Evolutionary conservation across 1,140 invertebrate genomes (phyloP), one percentile per base, ranked within the genome.

Genomic region (Panulirus ornatus): DNA sequence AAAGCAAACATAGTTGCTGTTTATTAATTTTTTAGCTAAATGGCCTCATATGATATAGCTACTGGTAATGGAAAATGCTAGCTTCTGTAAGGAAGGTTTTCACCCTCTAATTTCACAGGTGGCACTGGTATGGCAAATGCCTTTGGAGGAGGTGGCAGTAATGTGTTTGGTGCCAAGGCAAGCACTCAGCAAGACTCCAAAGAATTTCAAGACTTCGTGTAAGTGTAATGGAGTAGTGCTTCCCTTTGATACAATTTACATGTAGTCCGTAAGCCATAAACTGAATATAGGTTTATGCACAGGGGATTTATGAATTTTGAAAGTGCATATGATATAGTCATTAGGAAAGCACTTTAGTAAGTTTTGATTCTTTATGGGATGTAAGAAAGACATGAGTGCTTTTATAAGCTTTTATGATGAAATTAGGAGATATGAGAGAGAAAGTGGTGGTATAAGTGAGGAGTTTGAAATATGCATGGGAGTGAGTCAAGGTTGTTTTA

Each of bases 131-230:
- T 73, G 75, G 54, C 38, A 42, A 30, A n/a, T 87, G 36, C 81
- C 30, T 83, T 66, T 83, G 30, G 9, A 42, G 66, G n/a, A 11
- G 66, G 42, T 1, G 44, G 22, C 0, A 40, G 51, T 6, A 78
- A 40, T 38, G 51, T 87, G 75, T 87, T 87, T 79, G 75, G 73
- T 44, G 73, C 34, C 19, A 87, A 87, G 54, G 19, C 85, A 16
- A 36, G 34, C 14, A 19, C 51, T 11, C 54, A 44, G 54, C 47
- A 76, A 63, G 85, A 87, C 34, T 66, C 85, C 30, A 87, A 87
- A 34, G 85, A 87, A 30, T 87, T 87, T 38, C 75, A 44, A 27
- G 85, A 87, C n/a, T 87, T 87, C 66, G 54, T 87, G 85, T 87
- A 78, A 87, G 85, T 87, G 22, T 66, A 58, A 3, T 22, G 22